phyloP scores from a whole-genome alignment of 2,888 invertebrate genomes.

The Microctonus brassicae region DNA sequence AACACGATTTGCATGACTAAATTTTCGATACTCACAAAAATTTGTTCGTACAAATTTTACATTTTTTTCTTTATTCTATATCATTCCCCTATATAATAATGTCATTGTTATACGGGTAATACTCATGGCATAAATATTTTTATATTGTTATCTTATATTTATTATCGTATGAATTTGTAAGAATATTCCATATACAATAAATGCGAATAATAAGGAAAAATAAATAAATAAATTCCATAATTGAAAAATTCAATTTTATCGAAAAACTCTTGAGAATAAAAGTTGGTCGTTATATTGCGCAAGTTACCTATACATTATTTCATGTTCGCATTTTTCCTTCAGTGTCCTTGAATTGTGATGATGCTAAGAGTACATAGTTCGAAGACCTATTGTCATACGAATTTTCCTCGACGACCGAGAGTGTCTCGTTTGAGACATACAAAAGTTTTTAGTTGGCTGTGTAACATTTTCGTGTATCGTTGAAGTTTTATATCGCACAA shows the following conservation, averaged over 20 bases:
- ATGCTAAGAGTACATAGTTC: neutral
- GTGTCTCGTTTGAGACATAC: conserved; percentile 3
- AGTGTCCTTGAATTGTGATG: conserved; percentile 8
- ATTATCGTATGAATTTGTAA: neutral
- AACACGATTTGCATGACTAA: neutral
- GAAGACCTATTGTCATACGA: neutral
- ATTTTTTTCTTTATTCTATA: neutral
- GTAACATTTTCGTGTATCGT: conserved; percentile 4
- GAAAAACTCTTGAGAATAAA: neutral
- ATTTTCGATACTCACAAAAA: neutral
- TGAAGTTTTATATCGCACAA: neutral
- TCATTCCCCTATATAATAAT: neutral
- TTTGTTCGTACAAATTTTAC: conserved; percentile 4
- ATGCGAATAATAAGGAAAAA: neutral
- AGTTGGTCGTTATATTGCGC: neutral
- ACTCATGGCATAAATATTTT: neutral
- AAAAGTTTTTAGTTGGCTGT: conserved; percentile 11
- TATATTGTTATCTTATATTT: no score
- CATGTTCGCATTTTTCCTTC: neutral
- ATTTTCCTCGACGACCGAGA: neutral
- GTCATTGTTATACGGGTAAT: neutral
- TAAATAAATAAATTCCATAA: neutral
- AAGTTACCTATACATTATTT: neutral
- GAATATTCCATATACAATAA: neutral
- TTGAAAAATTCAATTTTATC: neutral